Percentiles rank a stretch among this genome's conserved stretches.
phyloP scores from a whole-genome alignment of 35 echinoderm and acorn worm species.

The Amphiura filiformis region DNA sequence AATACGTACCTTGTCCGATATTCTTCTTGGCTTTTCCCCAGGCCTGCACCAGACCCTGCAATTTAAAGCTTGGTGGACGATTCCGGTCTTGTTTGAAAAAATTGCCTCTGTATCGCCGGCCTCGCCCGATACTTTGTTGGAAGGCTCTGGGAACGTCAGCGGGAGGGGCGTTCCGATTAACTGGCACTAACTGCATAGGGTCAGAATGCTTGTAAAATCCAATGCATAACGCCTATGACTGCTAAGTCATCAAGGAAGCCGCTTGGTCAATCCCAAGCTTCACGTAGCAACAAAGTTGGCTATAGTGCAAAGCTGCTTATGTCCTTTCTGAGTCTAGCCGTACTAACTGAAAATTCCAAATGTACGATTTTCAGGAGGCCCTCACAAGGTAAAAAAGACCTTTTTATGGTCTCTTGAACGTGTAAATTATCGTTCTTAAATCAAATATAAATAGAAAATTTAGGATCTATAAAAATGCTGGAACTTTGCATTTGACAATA shows the following conservation, averaged over 20 bases:
- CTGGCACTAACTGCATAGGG: background rate
- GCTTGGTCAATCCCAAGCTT: background rate
- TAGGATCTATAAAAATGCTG: too few species aligned
- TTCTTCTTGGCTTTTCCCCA: constrained; percentile 83
- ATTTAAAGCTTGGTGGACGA: constrained; percentile 69
- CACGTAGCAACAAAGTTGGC: too few species aligned
- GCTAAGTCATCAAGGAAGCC: constrained; percentile 3
- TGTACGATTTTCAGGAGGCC: too few species aligned
- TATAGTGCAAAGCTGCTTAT: too few species aligned
- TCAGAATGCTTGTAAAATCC: background rate
- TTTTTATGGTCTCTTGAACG: too few species aligned
- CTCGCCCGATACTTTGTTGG: constrained; percentile 23
- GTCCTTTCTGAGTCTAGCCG: too few species aligned
- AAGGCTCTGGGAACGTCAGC: background rate
- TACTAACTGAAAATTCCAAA: too few species aligned
- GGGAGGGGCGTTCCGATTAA: background rate
- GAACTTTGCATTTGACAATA: too few species aligned
- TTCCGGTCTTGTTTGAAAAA: constrained; percentile 49
- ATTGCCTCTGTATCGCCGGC: constrained; percentile 32
- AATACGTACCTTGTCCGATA: constrained; percentile 54
- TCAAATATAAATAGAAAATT: too few species aligned
- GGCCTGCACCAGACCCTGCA: constrained; percentile 30
- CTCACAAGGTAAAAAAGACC: too few species aligned
- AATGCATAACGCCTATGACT: background rate
- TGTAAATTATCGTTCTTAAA: too few species aligned